Conservation (phyloP, 37 sponge, comb jelly and placozoan species). For the Sycon ciliatum region DNA sequence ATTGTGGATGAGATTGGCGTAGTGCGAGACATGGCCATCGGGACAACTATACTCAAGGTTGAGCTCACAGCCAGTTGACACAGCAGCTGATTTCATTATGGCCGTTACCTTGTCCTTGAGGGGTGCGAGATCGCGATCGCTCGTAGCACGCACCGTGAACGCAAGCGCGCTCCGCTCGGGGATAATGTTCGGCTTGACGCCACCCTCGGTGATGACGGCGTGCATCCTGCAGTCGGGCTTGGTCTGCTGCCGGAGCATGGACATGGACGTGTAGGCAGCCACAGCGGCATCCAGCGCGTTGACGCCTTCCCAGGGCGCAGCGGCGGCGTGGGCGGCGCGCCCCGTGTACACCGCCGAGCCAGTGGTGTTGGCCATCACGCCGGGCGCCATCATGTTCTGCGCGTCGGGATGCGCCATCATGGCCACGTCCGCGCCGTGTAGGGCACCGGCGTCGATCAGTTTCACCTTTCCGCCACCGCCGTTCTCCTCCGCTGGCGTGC, state of each 20-base stretch:
- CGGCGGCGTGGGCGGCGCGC: slow-evolving; percentile 38
- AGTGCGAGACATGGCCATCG: slow-evolving; percentile 5
- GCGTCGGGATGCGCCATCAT: slow-evolving; percentile 82
- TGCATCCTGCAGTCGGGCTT: slow-evolving; percentile 80
- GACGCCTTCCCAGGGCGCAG: slow-evolving; percentile 67
- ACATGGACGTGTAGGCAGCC: slow-evolving; percentile 68
- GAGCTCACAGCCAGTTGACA: slow-evolving; percentile 59
- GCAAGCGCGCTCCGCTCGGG: slow-evolving; percentile 44
- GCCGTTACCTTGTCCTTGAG: slow-evolving; percentile 31
- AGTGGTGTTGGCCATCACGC: slow-evolving; percentile 22
- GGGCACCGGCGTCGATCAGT: slow-evolving; percentile 58
- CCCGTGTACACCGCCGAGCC: slow-evolving; percentile 34
- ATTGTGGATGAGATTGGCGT: slow-evolving; percentile 51
- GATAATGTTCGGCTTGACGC: slow-evolving; percentile 69
- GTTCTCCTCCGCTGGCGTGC: slow-evolving; percentile 92
- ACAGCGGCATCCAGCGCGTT: slow-evolving; percentile 93
- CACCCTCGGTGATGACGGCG: slow-evolving; percentile 71
- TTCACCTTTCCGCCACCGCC: slow-evolving; percentile 67
- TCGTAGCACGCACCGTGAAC: slow-evolving; percentile 53
- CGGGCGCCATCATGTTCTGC: slow-evolving; percentile 5
- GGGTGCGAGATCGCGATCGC: slow-evolving; percentile 30
- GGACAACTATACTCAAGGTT: slow-evolving; percentile 17
- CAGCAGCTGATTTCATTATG: slow-evolving; percentile 61
- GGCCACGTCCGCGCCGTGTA: slow-evolving; percentile 71
- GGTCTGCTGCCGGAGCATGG: slow-evolving; percentile 72